Base-by-base conservation (phyloP, 2,888 invertebrate genomes). In the Noctua janthina region DNA sequence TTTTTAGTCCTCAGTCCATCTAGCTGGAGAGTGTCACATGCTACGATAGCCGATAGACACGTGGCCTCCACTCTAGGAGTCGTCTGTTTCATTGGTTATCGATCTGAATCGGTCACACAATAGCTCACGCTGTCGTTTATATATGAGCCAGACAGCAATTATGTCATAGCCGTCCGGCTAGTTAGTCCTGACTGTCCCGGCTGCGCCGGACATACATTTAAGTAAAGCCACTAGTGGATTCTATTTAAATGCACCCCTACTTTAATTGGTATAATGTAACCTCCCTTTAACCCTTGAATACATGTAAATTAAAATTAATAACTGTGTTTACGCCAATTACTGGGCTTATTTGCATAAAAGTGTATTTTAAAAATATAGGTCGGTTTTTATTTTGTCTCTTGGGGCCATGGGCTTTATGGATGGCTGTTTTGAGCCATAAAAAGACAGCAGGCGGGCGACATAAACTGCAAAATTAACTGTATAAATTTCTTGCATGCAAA, bases 311-410 rank as follows among this genome's bases (percentile, higher is more conserved):
- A 56, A 56, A 78, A 62, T 78, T 8, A 66, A 69, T 66, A 5
- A 23, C 46, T 23, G 8, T 54, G 17, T 67, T 82, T 59, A 77
- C 13, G 72, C 20, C 20, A 73, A 51, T 56, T 43, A 73, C 62
- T 73, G 13, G 15, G 11, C 15, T 1, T 54, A 79, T 67, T 79
- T 54, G 59, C 69, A 74, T 74, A 70, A 73, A 56, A 64, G 10
- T 20, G 51, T 73, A 73, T 83, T 64, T 43, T 13, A 46, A 62
- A 82, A 74, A 78, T 78, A 46, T 59, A 66, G 69, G 79, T 54
- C 15, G 13, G 23, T 39, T 23, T 83, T 74, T 74, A 64, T 83
- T 39, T 46, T n/a, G 29, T 67, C 69, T 54, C 83, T 56, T 46
- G 83, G 23, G 79, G 13, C 49, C 29, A 51, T 23, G 35, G 15